These are phyloP conservation scores for Pantala flavescens DNA, from an alignment of 1,140 invertebrate species.

Conservation along the genomic window DNA sequence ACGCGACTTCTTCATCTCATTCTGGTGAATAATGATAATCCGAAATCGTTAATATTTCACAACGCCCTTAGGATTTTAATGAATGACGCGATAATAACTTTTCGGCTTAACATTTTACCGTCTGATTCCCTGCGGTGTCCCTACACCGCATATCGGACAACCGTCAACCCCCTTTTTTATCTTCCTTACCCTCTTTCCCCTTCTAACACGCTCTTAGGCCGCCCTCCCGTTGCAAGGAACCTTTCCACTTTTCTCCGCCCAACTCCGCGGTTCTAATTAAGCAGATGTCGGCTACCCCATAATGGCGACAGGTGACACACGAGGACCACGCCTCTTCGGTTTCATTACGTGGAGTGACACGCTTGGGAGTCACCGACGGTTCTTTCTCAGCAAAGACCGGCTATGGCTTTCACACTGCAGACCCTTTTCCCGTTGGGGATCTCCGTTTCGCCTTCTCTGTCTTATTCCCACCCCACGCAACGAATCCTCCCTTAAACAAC, in stretches of 20 bases:
- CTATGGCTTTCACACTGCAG: neutral
- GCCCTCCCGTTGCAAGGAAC: too few relatives aligned
- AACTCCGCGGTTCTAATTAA: slow-evolving; percentile 5
- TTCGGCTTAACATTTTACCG: too few relatives aligned
- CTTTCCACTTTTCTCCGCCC: neutral
- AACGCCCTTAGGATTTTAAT: too few relatives aligned
- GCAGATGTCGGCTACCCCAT: neutral
- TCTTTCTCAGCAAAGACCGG: neutral
- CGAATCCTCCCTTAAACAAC: neutral
- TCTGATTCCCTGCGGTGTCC: too few relatives aligned
- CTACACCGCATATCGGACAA: too few relatives aligned
- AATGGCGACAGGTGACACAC: neutral
- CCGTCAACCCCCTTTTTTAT: too few relatives aligned
- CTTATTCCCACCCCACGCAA: neutral
- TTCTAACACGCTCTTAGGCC: too few relatives aligned
- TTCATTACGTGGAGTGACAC: neutral
- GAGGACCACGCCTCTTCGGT: neutral
- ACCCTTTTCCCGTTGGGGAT: neutral
- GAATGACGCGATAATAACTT: too few relatives aligned
- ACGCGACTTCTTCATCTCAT: too few relatives aligned
- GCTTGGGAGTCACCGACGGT: neutral
- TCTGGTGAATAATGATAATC: too few relatives aligned
- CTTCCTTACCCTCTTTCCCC: too few relatives aligned
- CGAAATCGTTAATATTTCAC: too few relatives aligned
- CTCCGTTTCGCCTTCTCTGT: neutral